Conservation (phyloP, 92 coral and sea anemone genomes). For the Hydrozoanthus gracilis region DNA sequence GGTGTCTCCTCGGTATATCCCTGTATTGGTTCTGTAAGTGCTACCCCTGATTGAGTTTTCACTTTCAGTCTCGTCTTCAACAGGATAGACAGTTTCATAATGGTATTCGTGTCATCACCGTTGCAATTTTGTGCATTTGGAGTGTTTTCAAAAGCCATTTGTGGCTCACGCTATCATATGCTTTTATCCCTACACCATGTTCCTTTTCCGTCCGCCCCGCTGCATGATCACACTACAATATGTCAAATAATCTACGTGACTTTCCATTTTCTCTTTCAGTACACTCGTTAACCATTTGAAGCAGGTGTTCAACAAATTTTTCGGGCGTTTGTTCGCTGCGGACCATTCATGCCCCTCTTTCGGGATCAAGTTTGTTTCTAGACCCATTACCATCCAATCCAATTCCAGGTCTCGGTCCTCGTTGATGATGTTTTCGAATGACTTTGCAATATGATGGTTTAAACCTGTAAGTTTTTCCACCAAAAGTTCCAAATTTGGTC, state of each 20-base stretch:
- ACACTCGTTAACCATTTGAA: conserved; percentile 12
- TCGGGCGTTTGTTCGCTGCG: neutral
- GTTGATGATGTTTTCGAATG: conserved; percentile 9
- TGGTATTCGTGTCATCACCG: neutral
- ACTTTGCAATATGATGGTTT: neutral
- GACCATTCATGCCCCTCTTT: neutral
- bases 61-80: neutral
- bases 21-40: conserved; percentile 13
- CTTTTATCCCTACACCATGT: too few species aligned
- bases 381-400: neutral
- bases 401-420: neutral
- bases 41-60: neutral
- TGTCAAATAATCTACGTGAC: neutral
- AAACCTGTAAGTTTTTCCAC: neutral
- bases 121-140: neutral
- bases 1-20: too few species aligned
- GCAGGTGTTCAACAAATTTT: neutral
- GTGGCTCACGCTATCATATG: too few species aligned
- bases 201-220: too few species aligned
- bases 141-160: neutral
- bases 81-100: neutral
- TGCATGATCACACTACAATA: neutral
- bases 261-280: neutral
- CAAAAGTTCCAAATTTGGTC: conserved; percentile 11
- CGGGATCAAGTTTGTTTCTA: neutral